Evolutionary conservation across 2,113 vertebrate species (phyloP), one percentile per base, ranked within the genome.

Genomic region (Thoracochromis brauschi): DNA sequence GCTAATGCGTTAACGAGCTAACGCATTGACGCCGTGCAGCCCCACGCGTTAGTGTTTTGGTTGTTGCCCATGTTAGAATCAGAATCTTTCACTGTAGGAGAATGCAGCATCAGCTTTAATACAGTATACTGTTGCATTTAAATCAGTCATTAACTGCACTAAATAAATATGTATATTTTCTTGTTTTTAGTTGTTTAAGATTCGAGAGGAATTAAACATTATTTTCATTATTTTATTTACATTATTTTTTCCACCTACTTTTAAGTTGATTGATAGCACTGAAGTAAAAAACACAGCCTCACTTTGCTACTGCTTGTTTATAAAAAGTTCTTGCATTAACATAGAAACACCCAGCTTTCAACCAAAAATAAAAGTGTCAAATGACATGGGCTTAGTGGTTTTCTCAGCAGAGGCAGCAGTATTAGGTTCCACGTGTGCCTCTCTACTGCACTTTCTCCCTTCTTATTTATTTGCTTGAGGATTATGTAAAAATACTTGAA

Each of bases 371-470:
- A 60, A 31, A 60, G 14, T 33, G 14, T 60, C 9, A 31, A 60
- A 3, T 60, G 26, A 31, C 57, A 60, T 60, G 11, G 35, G 49
- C 21, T 7, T 38, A 63, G 60, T 83, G 26, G 78, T 85, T 90
- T 84, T 86, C 84, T 85, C 81, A 35, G 26, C 42, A 73, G 29
- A 81, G 5, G 53, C 54, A 60, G 45, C 31, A 68, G 7, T 55
- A 88, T 91, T 83, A 54, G 40, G 45, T 87, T 83, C 91, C 85
- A 92, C 92, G 92, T 93, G 85, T 29, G 65, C 93, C 91, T 94
- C 45, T 45, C 38, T 81, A 87, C 84, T 87, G 31, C 78, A 88
- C 83, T 89, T 58, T 84, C 58, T 89, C 53, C 57, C 68, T 57
- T 60, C 42, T 60, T 45, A 35, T 71, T 42, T 63, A 65, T 88